Conservation (phyloP, 2,113 vertebrate genomes). For the Dromaius novaehollandiae region DNA sequence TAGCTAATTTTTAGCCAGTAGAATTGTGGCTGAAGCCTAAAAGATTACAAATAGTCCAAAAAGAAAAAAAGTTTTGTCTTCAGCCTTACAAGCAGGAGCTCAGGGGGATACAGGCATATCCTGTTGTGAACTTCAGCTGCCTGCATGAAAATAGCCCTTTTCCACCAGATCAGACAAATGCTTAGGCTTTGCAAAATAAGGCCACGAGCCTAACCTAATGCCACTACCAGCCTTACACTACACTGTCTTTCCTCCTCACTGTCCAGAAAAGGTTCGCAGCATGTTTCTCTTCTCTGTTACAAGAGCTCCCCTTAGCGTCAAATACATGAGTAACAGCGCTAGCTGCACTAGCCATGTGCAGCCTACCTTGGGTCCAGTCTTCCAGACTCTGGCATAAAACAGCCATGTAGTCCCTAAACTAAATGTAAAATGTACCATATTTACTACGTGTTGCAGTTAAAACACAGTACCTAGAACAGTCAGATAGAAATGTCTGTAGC, state of each 20-base stretch:
- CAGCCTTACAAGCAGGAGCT: not conserved
- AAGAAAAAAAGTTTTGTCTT: not conserved
- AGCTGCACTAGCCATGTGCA: not conserved
- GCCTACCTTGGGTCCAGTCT: accelerated
- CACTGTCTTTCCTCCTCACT: not conserved
- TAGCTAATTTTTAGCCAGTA: not conserved
- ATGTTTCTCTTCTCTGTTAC: not conserved
- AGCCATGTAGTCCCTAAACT: not conserved
- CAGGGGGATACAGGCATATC: accelerated
- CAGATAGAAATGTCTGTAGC: not conserved
- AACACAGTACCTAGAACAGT: not conserved
- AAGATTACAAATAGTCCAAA: not conserved
- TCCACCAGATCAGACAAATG: constrained; percentile 8
- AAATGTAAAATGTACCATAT: not conserved
- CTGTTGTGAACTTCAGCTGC: not conserved
- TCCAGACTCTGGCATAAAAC: not conserved
- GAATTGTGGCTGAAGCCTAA: not conserved
- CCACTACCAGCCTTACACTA: not conserved
- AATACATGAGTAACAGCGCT: not conserved
- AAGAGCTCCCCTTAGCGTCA: constrained; percentile 30
- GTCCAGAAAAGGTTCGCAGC: accelerated
- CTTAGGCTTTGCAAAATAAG: constrained; percentile 11
- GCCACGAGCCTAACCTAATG: not conserved
- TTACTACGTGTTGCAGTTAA: not conserved
- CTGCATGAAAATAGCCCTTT: not conserved